These are phyloP conservation scores for Labeo catla DNA, from an alignment of 2,113 vertebrate genomes.

Conservation along the genomic window DNA sequence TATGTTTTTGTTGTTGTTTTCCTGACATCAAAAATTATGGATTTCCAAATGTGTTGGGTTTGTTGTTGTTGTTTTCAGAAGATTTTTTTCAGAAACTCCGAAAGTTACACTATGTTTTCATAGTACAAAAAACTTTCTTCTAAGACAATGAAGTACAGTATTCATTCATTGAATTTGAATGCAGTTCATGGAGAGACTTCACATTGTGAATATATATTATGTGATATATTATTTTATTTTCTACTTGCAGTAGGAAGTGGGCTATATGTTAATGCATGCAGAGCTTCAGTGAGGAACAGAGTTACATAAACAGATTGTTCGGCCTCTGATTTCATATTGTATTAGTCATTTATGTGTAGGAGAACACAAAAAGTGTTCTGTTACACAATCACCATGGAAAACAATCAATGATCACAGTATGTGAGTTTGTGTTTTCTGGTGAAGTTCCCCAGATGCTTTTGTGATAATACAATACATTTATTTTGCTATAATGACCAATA, in stretches of 20 bases:
- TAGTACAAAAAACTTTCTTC: not conserved
- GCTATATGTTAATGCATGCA: slow-evolving; percentile 7
- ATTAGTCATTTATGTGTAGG: not conserved
- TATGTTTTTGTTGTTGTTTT: too few relatives aligned
- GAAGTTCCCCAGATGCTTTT: not conserved
- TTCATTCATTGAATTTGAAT: not conserved
- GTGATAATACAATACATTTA: not conserved
- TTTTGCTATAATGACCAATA: not conserved
- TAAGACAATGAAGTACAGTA: not conserved
- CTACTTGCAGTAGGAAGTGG: not conserved
- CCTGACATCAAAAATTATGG: too few relatives aligned
- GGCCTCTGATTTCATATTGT: not conserved
- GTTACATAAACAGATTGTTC: not conserved
- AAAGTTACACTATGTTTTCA: slow-evolving; percentile 1
- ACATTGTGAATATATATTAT: not conserved
- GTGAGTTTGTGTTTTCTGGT: not conserved
- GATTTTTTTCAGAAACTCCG: not conserved
- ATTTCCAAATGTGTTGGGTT: too few relatives aligned
- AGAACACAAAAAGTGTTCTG: not conserved
- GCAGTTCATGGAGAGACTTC: not conserved
- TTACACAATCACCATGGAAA: not conserved
- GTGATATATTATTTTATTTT: not conserved
- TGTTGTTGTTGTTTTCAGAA: too few relatives aligned
- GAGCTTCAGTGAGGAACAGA: not conserved
- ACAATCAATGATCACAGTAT: not conserved